phyloP scores from a whole-genome alignment of 2,888 invertebrate genomes.

The Diarsia mendica region DNA sequence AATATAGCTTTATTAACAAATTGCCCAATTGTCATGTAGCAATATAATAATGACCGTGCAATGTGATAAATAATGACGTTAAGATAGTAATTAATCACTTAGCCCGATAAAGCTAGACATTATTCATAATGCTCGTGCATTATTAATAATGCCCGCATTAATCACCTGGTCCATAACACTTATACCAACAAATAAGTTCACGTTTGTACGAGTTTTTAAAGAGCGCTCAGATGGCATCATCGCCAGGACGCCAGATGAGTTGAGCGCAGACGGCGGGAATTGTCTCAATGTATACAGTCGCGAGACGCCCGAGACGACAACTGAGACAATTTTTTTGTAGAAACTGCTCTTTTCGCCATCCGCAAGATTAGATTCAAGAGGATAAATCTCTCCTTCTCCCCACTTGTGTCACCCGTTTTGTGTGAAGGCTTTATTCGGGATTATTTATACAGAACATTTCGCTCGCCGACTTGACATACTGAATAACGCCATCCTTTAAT shows the following conservation, averaged over 20 bases:
- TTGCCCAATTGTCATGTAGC: too few species aligned
- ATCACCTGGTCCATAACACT: too few species aligned
- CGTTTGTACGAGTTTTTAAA: slow-evolving; percentile 63
- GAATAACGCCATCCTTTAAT: slow-evolving; percentile 82
- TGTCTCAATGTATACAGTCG: slow-evolving; percentile 77
- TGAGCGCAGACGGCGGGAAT: slow-evolving; percentile 78
- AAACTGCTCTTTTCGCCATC: slow-evolving; percentile 87
- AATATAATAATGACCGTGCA: too few species aligned
- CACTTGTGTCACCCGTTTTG: slow-evolving; percentile 84
- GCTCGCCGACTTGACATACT: slow-evolving; percentile 79
- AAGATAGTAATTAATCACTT: too few species aligned
- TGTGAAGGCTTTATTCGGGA: slow-evolving; percentile 86
- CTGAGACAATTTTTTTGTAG: slow-evolving; percentile 82
- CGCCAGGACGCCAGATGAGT: slow-evolving; percentile 74
- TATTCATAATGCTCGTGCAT: too few species aligned
- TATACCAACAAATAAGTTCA: slow-evolving; percentile 43
- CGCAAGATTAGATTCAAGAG: slow-evolving; percentile 88
- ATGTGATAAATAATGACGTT: too few species aligned
- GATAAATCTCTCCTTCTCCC: slow-evolving; percentile 87
- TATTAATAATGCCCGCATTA: too few species aligned
- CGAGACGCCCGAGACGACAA: slow-evolving; percentile 73
- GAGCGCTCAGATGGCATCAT: slow-evolving; percentile 71
- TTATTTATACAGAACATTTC: slow-evolving; percentile 87
- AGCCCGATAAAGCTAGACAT: too few species aligned
- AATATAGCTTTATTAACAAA: too few species aligned